Evolutionary conservation across 2,888 invertebrate genomes (phyloP), one percentile per base, ranked within the genome.

Genomic region (Caenorhabditis afra): DNA sequence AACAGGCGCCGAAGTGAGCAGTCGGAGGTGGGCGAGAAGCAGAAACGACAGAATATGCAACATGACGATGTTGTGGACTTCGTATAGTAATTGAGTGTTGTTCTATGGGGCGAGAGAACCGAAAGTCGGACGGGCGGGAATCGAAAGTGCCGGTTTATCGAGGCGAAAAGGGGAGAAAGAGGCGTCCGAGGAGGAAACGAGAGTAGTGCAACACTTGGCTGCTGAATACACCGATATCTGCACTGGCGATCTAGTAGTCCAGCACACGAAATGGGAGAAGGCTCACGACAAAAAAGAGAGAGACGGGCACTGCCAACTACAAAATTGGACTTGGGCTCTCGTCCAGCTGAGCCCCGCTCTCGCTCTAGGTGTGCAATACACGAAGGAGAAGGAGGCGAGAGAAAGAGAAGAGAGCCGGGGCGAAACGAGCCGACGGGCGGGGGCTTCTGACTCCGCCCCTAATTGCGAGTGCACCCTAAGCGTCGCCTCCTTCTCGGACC

Each of bases 121-220:
- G 41, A 39, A 39, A 41, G 41, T 16, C 39, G 57, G 3, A 29
- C 29, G 29, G 29, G 55, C 62, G 71, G 53, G 53, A 71, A 71
- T 71, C 64, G 71, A 71, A 64, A 71, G 71, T 71, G 71, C 29
- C 71, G 71, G 71, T 71, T 71, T 71, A 71, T 71, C 62, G 71
- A 71, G 61, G 58, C 35, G 61, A 62, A 58, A 59, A 50, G 62
- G 62, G 70, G 58, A 29, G 29, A 29, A 29, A 29, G 29, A 59
- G 50, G 35, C 16, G 47, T 65, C 35, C 35, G 39, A 18, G 16
- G 66, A 18, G 70, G 53, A 68, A 11, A 29, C 44, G 53, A 53
- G 22, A 52, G 71, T 61, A 62, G 12, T 39, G 61, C 61, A 70
- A 70, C 70, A 68, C 59, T 67, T 58, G 58, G 67, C 44, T n/a